phyloP scores from a whole-genome alignment of 2,797 vertebrate genomes.

The Sus cebifrons region DNA sequence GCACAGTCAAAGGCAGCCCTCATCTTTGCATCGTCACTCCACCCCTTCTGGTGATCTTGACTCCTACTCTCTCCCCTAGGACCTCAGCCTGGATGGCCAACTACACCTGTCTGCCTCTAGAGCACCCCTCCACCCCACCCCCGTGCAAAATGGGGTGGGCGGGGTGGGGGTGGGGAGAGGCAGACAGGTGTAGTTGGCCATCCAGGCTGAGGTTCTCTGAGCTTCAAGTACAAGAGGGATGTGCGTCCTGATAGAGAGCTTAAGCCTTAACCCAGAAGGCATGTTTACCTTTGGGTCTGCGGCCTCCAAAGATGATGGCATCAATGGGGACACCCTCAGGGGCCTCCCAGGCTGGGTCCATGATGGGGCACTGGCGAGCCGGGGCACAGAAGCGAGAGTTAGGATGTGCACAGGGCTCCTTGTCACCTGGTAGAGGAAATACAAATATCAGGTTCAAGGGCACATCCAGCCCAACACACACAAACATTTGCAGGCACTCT shows the following conservation, averaged over 20 bases:
- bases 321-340: conserved; percentile 96
- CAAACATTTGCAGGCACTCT: not conserved
- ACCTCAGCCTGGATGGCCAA: too few species aligned
- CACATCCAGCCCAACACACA: not conserved
- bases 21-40: not conserved
- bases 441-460: conserved; percentile 46
- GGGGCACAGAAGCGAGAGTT: conserved; percentile 97
- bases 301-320: conserved; percentile 96
- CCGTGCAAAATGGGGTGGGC: too few species aligned
- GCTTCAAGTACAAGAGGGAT: not conserved
- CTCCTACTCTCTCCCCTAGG: not conserved
- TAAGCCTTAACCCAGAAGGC: not conserved
- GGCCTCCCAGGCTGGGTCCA: conserved; percentile 96
- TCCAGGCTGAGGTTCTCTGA: not conserved
- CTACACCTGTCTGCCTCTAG: too few species aligned
- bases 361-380: conserved; percentile 95
- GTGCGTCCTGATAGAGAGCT: not conserved
- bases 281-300: conserved; percentile 94
- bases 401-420: conserved; percentile 93
- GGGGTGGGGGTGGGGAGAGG: not conserved
- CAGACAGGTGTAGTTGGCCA: not conserved
- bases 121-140: too few species aligned
- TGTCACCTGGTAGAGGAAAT: conserved; percentile 90
- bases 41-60: not conserved
- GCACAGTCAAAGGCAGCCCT: not conserved